Evolutionary conservation across 2,113 vertebrate species (phyloP).

Genomic region (Litocranius walleri): DNA sequence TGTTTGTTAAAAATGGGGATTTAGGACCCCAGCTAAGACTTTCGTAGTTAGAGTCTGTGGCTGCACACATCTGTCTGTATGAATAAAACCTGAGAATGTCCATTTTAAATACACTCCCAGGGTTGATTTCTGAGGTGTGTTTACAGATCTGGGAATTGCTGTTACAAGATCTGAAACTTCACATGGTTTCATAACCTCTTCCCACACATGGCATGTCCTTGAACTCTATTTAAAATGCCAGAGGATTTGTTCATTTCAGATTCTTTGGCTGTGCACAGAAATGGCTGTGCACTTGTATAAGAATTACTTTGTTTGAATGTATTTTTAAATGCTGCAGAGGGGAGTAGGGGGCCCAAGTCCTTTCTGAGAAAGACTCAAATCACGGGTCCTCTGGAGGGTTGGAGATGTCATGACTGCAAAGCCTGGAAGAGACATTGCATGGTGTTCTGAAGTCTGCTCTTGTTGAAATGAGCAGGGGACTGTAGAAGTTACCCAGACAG

Average conservation of each 20-base stretch:
- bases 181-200: slow-evolving; percentile 43
- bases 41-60: background rate
- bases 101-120: background rate
- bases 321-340: slow-evolving; percentile 15
- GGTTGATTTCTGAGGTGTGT: background rate
- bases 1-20: background rate
- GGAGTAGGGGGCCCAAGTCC: background rate
- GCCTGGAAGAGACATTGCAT: rapidly evolving
- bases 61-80: background rate
- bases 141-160: background rate
- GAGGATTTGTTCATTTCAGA: slow-evolving; percentile 8
- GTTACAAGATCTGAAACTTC: background rate
- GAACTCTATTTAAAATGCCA: slow-evolving; percentile 53
- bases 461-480: background rate
- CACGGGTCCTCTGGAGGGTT: background rate
- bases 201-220: slow-evolving; percentile 37
- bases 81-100: background rate
- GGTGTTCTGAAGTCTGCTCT: rapidly evolving
- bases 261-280: background rate
- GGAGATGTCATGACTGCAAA: background rate
- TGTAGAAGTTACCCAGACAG: background rate
- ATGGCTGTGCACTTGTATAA: slow-evolving; percentile 17
- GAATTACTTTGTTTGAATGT: slow-evolving; percentile 19
- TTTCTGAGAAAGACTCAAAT: background rate
- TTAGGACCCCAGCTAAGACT: background rate